A percentile compares a stretch with the other conserved stretches of the same genome.
These are phyloP conservation scores for Trigoniulus corallinus DNA, from an alignment of 1,140 invertebrate genomes.

Conservation along the genomic window DNA sequence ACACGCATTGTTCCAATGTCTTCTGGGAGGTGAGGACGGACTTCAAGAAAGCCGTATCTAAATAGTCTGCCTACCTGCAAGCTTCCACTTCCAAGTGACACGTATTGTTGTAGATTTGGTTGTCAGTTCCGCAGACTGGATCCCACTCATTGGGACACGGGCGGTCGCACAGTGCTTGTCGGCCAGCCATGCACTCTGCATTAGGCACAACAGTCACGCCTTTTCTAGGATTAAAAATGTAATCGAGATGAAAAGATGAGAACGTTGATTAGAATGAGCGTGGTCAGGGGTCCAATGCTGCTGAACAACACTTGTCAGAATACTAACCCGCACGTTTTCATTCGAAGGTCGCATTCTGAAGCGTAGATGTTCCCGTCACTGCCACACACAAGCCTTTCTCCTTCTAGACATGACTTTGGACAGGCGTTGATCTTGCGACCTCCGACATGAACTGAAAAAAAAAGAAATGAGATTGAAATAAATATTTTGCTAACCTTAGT, in stretches of 20 bases:
- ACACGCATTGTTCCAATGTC: background rate
- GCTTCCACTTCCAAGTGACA: background rate
- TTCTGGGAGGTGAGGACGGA: background rate
- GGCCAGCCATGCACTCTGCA: background rate
- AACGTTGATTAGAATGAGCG: no score
- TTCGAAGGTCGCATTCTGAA: conserved; percentile 34
- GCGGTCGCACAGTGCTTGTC: background rate
- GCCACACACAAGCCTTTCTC: conserved; percentile 67
- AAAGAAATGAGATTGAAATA: no score
- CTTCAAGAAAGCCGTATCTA: background rate
- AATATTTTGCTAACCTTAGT: no score
- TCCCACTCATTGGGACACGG: background rate
- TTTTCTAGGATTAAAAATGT: background rate
- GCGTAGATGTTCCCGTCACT: conserved; percentile 72
- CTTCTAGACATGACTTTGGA: conserved; percentile 30
- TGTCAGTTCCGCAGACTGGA: conserved; percentile 12
- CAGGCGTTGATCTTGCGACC: no score
- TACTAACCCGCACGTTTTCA: conserved; percentile 25
- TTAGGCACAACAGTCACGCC: background rate
- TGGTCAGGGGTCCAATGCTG: no score
- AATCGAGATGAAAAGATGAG: no score
- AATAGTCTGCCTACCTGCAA: conserved; percentile 1
- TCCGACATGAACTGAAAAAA: no score
- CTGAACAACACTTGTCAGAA: no score
- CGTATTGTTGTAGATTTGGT: conserved; percentile 5